phyloP scores from a whole-genome alignment of 2,888 invertebrate genomes.

The Carcina quercana region DNA sequence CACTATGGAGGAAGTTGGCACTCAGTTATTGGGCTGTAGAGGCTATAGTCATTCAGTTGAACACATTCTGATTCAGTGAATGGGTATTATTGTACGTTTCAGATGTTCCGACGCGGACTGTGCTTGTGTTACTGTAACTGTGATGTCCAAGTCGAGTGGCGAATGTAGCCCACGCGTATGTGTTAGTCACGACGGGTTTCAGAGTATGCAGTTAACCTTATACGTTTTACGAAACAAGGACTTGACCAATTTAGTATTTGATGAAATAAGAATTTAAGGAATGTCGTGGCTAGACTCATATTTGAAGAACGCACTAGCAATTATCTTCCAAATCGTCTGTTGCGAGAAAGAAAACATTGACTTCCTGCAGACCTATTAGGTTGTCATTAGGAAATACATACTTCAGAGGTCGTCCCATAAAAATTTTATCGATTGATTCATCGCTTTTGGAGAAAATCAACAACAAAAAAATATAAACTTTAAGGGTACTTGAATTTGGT shows the following conservation, averaged over 20 bases:
- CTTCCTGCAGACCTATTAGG: no score
- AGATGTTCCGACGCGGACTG: constrained; percentile 37
- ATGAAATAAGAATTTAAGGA: no score
- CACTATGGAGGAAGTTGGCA: constrained; percentile 50
- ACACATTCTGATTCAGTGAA: constrained; percentile 54
- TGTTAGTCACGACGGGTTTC: constrained; percentile 25
- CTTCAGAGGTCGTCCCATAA: no score
- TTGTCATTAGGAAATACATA: no score
- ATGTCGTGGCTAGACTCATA: no score
- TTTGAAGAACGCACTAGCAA: not conserved
- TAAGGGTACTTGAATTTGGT: no score
- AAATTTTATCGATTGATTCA: no score
- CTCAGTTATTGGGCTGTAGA: constrained; percentile 49
- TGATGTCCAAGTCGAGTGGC: constrained; percentile 27
- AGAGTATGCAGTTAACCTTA: constrained; percentile 14
- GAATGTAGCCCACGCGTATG: constrained; percentile 16
- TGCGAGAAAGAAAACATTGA: no score
- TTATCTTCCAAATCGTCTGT: not conserved
- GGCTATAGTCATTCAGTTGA: constrained; percentile 34
- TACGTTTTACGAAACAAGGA: no score
- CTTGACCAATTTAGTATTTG: no score
- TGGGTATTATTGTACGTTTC: constrained; percentile 43
- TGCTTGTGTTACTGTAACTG: constrained; percentile 42
- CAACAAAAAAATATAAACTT: no score
- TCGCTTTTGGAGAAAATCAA: no score